Percentiles rank a stretch among this genome's conserved stretches.
phyloP scores from a whole-genome alignment of 1,140 invertebrate genomes.

The Ceratina japonica region DNA sequence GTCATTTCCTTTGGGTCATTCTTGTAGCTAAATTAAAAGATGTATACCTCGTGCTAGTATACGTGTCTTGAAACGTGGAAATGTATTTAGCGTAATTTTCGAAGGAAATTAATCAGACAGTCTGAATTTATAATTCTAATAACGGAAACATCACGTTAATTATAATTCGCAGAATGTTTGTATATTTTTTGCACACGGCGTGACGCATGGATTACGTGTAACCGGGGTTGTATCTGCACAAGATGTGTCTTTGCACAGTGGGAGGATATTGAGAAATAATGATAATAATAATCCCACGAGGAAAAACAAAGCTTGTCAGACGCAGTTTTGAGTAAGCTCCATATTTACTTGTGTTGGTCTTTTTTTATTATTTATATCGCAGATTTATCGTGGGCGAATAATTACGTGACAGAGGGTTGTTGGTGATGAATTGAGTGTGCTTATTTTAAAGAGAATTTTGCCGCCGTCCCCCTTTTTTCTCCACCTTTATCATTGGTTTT shows the following conservation, averaged over 20 bases:
- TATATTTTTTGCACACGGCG: background rate
- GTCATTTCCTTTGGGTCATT: too few species aligned
- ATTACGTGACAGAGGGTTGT: constrained; percentile 46
- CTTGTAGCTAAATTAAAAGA: background rate
- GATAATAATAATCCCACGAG: constrained; percentile 38
- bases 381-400: constrained; percentile 44
- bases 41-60: too few species aligned
- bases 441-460: constrained; percentile 44
- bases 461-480: background rate
- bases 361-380: constrained; percentile 12
- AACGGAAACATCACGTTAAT: background rate
- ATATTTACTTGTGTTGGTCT: constrained; percentile 26
- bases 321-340: constrained; percentile 22
- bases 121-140: background rate
- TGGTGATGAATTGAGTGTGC: constrained; percentile 56
- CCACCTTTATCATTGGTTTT: constrained; percentile 54
- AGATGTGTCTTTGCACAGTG: constrained; percentile 31
- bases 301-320: constrained; percentile 75
- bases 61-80: too few species aligned
- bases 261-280: constrained; percentile 8
- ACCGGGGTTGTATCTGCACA: background rate
- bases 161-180: background rate
- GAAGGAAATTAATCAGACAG: background rate
- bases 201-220: constrained; percentile 46
- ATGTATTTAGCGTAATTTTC: too few species aligned